A percentile compares a stretch with the other conserved stretches of the same genome.
Evolutionary conservation across 2,888 invertebrate genomes (phyloP).

Genomic region (Elegia similella): DNA sequence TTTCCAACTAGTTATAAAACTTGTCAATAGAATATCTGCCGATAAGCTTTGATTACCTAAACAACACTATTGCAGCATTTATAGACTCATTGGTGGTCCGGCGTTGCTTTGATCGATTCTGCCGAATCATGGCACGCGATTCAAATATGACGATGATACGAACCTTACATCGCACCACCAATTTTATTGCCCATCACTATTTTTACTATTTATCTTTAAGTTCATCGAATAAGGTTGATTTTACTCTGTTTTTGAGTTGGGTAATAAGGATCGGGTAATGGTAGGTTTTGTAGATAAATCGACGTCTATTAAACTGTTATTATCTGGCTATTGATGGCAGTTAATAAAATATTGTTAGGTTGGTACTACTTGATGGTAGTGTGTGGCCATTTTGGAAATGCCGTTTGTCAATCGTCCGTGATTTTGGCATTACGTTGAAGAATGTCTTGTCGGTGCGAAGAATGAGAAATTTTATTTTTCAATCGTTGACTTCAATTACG

Average conservation of each 20-base stretch:
- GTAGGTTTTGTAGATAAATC: constrained; percentile 59
- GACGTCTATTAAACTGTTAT: constrained; percentile 77
- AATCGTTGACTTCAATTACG: constrained; percentile 8
- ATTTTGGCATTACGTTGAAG: background rate
- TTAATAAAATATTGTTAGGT: constrained; percentile 75
- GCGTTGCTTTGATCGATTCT: constrained; percentile 69
- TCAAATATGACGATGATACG: constrained; percentile 77
- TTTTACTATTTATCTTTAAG: constrained; percentile 26
- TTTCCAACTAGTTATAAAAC: background rate
- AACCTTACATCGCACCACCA: constrained; percentile 54
- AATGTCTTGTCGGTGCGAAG: background rate
- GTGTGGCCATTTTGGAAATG: constrained; percentile 50
- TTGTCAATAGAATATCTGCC: background rate
- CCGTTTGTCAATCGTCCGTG: constrained; percentile 7
- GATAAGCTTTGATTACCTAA: constrained; percentile 18
- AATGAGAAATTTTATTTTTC: constrained; percentile 6
- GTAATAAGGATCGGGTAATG: constrained; percentile 24
- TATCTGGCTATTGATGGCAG: constrained; percentile 66
- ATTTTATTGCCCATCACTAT: constrained; percentile 26
- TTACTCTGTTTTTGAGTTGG: constrained; percentile 11
- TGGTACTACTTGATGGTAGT: constrained; percentile 37
- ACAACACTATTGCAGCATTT: constrained; percentile 36
- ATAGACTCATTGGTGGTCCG: constrained; percentile 75
- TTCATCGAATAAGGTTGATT: constrained; percentile 20
- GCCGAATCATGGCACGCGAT: constrained; percentile 80